phyloP scores from a whole-genome alignment of 2,888 invertebrate genomes.

The Vannuccia rotundouncinata region DNA sequence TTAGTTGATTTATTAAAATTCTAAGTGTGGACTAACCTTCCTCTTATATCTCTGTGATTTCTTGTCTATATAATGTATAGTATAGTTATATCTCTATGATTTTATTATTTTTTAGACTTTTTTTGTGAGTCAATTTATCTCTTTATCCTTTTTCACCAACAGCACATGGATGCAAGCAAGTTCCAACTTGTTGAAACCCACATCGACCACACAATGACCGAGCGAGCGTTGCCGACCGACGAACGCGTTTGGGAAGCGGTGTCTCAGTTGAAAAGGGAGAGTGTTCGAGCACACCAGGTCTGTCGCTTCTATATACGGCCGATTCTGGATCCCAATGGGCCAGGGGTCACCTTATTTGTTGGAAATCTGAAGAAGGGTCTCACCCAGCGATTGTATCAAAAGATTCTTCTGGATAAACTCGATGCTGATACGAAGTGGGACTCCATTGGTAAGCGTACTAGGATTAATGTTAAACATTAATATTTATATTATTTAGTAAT shows the following conservation, averaged over 20 bases:
- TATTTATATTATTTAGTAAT: conserved; percentile 59
- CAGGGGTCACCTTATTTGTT: conserved; percentile 85
- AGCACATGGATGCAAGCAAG: conserved; percentile 60
- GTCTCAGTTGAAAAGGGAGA: conserved; percentile 67
- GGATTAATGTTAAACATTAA: not conserved
- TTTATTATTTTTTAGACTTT: too few species aligned
- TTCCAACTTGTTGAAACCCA: conserved; percentile 91
- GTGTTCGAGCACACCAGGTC: conserved; percentile 93
- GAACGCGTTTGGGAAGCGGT: conserved; percentile 55
- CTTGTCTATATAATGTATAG: too few species aligned
- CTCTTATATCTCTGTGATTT: too few species aligned
- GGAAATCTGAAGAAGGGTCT: conserved; percentile 91
- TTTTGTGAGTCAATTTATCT: too few species aligned
- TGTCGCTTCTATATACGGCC: conserved; percentile 96
- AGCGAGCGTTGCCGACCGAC: conserved; percentile 48
- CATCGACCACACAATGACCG: conserved; percentile 60
- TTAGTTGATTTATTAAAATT: too few species aligned
- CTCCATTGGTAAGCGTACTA: conserved; percentile 43
- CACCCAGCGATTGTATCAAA: conserved; percentile 94
- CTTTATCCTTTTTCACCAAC: too few species aligned
- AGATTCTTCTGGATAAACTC: conserved; percentile 84
- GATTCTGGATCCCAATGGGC: conserved; percentile 91
- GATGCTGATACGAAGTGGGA: conserved; percentile 77
- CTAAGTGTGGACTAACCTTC: too few species aligned
- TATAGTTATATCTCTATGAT: too few species aligned